Percentiles rank a stretch among this genome's conserved stretches.
phyloP scores from a whole-genome alignment of 2,113 vertebrate genomes.

The Vidua chalybeata region DNA sequence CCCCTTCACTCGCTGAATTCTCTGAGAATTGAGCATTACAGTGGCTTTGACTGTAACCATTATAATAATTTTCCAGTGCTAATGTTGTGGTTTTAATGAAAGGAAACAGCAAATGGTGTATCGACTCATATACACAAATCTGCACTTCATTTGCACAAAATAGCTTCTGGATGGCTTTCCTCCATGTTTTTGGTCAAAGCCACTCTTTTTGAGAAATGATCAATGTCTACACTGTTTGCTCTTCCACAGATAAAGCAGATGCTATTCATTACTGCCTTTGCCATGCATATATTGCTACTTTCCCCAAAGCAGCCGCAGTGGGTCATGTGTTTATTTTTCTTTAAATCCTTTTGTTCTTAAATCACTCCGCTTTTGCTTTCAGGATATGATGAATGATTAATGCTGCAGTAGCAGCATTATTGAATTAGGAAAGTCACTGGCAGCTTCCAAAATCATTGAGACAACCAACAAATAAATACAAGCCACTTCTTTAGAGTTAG shows the following conservation, averaged over 20 bases:
- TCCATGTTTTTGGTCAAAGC: slow-evolving; percentile 72
- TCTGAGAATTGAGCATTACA: slow-evolving; percentile 72
- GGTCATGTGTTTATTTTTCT: slow-evolving; percentile 65
- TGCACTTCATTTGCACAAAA: slow-evolving; percentile 86
- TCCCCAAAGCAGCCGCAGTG: slow-evolving; percentile 57
- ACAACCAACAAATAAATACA: slow-evolving; percentile 55
- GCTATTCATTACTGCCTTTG: slow-evolving; percentile 83
- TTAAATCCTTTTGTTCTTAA: slow-evolving; percentile 67
- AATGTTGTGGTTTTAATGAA: slow-evolving; percentile 82
- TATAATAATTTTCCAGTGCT: slow-evolving; percentile 79
- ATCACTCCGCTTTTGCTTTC: slow-evolving; percentile 52
- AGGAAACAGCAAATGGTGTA: slow-evolving; percentile 79
- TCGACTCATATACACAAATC: slow-evolving; percentile 77
- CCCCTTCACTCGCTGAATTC: not conserved
- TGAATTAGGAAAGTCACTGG: slow-evolving; percentile 48
- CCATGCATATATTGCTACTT: slow-evolving; percentile 66
- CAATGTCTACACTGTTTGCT: slow-evolving; percentile 76
- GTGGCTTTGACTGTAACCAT: slow-evolving; percentile 87
- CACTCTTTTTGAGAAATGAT: slow-evolving; percentile 79
- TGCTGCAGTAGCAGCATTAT: slow-evolving; percentile 31
- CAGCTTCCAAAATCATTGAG: slow-evolving; percentile 46
- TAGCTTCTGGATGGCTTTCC: slow-evolving; percentile 76
- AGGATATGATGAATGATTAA: slow-evolving; percentile 62
- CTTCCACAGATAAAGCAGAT: slow-evolving; percentile 82
- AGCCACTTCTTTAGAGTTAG: not conserved